Percentiles rank a stretch among this genome's conserved stretches.
phyloP scores from a whole-genome alignment of 2,113 vertebrate genomes.

The Larimichthys crocea region DNA sequence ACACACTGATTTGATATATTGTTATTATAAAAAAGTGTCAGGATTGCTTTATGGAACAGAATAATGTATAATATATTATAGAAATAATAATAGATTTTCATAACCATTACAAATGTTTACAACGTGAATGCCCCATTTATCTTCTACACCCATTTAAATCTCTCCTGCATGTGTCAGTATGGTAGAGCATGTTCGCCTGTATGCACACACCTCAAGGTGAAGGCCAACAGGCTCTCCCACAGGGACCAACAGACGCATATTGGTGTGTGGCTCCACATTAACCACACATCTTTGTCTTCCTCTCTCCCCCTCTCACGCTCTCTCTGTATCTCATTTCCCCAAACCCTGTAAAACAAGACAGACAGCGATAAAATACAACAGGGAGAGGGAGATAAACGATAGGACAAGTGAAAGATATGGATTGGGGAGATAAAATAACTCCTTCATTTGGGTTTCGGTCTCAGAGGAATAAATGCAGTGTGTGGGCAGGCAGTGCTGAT shows the following conservation, averaged over 20 bases:
- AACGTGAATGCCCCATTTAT: neutral
- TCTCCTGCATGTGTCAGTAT: conserved; percentile 26
- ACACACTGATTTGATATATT: neutral
- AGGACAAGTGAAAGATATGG: conserved; percentile 66
- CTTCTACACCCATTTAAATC: conserved; percentile 19
- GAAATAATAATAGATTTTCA: neutral
- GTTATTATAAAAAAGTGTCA: neutral
- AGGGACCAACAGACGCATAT: conserved; percentile 40
- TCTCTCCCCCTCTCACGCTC: neutral
- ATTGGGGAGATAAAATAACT: conserved; percentile 73
- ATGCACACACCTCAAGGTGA: conserved; percentile 65
- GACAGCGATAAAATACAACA: conserved; percentile 70
- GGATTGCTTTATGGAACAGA: neutral
- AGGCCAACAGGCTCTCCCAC: conserved; percentile 60
- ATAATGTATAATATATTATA: neutral
- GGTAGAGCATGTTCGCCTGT: conserved; percentile 48
- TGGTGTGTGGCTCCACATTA: conserved; percentile 52
- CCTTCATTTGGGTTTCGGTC: conserved; percentile 61
- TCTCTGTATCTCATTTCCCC: conserved; percentile 74
- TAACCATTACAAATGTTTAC: neutral
- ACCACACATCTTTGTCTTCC: conserved; percentile 69
- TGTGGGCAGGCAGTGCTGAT: conserved; percentile 46
- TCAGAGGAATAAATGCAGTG: conserved; percentile 58
- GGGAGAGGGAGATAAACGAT: conserved; percentile 71
- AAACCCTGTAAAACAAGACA: conserved; percentile 74